Base-by-base conservation (phyloP, 2,797 vertebrate genomes). In the Manis crassicaudata region DNA sequence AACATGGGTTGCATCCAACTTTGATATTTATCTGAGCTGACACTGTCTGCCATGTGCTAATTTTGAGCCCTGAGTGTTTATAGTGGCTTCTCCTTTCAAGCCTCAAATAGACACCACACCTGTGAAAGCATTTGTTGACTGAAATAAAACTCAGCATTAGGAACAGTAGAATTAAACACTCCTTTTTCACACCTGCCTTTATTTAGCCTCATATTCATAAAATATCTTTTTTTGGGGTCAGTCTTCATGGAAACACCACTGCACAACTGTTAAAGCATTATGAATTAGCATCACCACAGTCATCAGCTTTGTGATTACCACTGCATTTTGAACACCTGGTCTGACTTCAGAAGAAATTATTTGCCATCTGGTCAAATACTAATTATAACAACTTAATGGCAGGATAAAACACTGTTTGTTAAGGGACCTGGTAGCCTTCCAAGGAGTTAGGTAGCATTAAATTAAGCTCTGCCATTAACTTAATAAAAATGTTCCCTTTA, bases 341-440 rank as follows among this genome's bases (percentile, higher is more conserved):
- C 97, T 83, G 96, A 98, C 97, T 98, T 98, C 95, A 96, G 97
- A 98, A 96, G 97, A 98, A 98, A 98, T 98, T 90, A 98, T 97
- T 98, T 98, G 86, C 98, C 98, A 98, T 98, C 98, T 98, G 98
- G 98, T 96, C 97, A 97, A 97, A 98, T 97, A 92, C 95, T 68
- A 98, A 98, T 98, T 98, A 98, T 97, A 98, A 96, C 96, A 98
- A 97, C 96, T 98, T 98, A 98, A 98, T 98, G 97, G 92, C 82
- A 96, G 95, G 92, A 96, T 97, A 96, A 98, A 98, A 96, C 91
- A 97, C 68, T 82, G 62, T 98, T 98, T 98, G 96, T 97, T 97
- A 97, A 97, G 92, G 97, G 95, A 96, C 84, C 94, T 96, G 97
- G 96, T 97, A 79, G 82, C 98, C 46, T 81, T 93, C 92, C 85